A percentile compares a stretch with the other conserved stretches of the same genome.
phyloP scores from a whole-genome alignment of 2,888 invertebrate species.

The Chaetoderma sp. region DNA sequence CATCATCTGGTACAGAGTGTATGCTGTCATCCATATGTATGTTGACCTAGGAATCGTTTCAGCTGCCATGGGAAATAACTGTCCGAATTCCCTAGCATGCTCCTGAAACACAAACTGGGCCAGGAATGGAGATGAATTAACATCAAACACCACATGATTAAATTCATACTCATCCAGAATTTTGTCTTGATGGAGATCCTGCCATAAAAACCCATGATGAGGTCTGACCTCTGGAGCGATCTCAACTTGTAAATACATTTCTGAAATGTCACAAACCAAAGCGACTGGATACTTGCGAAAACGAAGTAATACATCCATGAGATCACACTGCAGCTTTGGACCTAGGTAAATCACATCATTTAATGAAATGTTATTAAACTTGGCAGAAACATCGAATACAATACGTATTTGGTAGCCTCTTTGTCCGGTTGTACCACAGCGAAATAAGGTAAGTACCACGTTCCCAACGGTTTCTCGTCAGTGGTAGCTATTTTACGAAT shows the following conservation, averaged over 20 bases:
- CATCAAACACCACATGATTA: constrained; percentile 25
- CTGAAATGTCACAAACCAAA: constrained; percentile 29
- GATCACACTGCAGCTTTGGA: constrained; percentile 24
- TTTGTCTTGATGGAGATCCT: too few species aligned
- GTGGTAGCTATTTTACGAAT: constrained; percentile 6
- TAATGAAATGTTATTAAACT: constrained; percentile 15
- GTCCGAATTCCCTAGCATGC: constrained; percentile 15
- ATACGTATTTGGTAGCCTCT: constrained; percentile 23
- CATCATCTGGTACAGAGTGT: constrained; percentile 22
- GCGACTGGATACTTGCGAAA: constrained; percentile 27
- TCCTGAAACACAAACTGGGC: constrained; percentile 9
- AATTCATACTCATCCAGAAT: constrained; percentile 14
- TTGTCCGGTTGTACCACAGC: constrained; percentile 7
- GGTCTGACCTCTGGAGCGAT: constrained; percentile 22
- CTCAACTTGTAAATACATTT: constrained; percentile 31
- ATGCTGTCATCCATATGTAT: constrained; percentile 31
- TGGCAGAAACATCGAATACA: constrained; percentile 35
- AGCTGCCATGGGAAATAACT: constrained; percentile 15
- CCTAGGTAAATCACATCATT: constrained; percentile 29
- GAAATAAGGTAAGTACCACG: constrained; percentile 18
- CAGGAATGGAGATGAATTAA: constrained; percentile 15
- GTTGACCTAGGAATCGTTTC: constrained; percentile 24
- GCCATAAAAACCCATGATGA: constrained; percentile 13
- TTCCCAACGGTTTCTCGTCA: neutral
- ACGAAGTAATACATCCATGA: constrained; percentile 29